phyloP scores from a whole-genome alignment of 2,797 vertebrate genomes.

The Poeciliopsis gracilis region DNA sequence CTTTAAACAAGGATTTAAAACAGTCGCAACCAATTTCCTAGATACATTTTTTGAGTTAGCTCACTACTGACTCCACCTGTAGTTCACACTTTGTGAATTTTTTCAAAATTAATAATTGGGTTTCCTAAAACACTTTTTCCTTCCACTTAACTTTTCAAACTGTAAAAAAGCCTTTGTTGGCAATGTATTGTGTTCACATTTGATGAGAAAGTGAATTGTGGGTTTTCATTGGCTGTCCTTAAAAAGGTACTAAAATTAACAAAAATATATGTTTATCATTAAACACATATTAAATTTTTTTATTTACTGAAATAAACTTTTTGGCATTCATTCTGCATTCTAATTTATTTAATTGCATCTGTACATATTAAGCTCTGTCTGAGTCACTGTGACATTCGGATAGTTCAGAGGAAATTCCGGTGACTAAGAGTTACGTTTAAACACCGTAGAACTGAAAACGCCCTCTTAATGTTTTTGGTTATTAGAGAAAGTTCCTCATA shows the following conservation, averaged over 20 bases:
- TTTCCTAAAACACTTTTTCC: background rate
- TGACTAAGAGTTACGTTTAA: conserved; percentile 23
- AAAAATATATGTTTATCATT: background rate
- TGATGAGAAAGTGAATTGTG: background rate
- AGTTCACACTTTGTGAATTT: background rate
- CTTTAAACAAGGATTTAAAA: background rate
- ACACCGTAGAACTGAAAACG: conserved; percentile 23
- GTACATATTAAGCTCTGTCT: background rate
- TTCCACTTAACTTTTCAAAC: background rate
- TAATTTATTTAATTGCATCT: background rate
- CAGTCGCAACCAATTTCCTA: background rate
- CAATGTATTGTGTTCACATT: background rate
- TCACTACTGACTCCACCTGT: background rate
- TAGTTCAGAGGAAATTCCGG: conserved; percentile 25
- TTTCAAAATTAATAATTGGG: background rate
- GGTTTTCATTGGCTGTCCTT: background rate
- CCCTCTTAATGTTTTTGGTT: conserved; percentile 20
- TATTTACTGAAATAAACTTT: background rate
- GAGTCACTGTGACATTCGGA: conserved; percentile 14
- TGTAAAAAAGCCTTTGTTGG: background rate
- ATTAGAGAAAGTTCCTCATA: conserved; percentile 50
- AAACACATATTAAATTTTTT: background rate
- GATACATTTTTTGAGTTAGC: background rate
- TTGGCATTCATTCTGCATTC: background rate
- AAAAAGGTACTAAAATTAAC: background rate